A percentile compares a stretch with the other conserved stretches of the same genome.
Conservation (phyloP, 1,140 invertebrate genomes). For the Formica selysi region DNA sequence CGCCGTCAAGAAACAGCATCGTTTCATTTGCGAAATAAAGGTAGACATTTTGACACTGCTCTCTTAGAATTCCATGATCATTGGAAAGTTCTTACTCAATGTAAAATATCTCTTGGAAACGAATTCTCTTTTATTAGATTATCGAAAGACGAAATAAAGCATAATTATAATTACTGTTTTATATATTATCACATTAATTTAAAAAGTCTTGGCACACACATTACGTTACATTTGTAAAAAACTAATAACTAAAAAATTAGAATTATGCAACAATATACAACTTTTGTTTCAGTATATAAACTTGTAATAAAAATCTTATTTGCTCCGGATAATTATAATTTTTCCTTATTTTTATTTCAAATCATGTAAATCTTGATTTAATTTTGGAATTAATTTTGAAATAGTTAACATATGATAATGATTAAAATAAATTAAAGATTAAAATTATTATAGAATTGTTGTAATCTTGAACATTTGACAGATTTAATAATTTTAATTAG, state of each 20-base stretch:
- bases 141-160: conserved; percentile 18
- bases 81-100: conserved; percentile 53
- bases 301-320: background rate
- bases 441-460: background rate
- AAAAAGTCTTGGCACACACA: background rate
- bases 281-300: background rate
- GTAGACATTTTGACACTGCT: conserved; percentile 16
- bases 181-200: conserved; percentile 4
- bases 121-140: conserved; percentile 13
- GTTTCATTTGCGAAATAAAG: conserved; percentile 34
- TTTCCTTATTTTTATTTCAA: too few relatives aligned
- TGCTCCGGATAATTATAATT: background rate
- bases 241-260: background rate
- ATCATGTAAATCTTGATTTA: too few relatives aligned
- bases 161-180: conserved; percentile 17
- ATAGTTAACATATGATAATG: background rate
- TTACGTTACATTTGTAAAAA: background rate
- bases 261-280: background rate
- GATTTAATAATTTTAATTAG: background rate
- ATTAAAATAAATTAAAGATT: background rate
- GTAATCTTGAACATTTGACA: background rate
- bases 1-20: conserved; percentile 16
- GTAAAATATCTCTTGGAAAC: conserved; percentile 27
- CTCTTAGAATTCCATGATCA: conserved; percentile 16
- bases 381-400: too few relatives aligned